A percentile compares a stretch with the other conserved stretches of the same genome.
Evolutionary conservation across 1,140 invertebrate species (phyloP).

Genomic region (Sycobia sp.): DNA sequence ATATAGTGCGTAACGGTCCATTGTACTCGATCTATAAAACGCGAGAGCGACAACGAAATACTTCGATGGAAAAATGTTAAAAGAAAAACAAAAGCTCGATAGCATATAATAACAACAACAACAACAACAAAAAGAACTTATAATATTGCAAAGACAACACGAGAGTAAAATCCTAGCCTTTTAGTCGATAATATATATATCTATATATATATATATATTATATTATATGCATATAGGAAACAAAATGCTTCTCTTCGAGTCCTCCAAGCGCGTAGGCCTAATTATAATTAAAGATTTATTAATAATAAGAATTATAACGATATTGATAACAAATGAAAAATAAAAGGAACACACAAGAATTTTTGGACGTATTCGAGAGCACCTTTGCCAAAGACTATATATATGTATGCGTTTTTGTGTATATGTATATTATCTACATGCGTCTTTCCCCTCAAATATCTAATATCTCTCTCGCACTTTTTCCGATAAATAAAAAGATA

Average conservation of each 20-base stretch:
- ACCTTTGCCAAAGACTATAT: constrained; percentile 26
- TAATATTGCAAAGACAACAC: no score
- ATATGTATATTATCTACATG: constrained; percentile 19
- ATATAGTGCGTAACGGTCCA: no score
- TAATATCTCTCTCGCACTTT: constrained; percentile 26
- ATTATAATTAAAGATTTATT: no score
- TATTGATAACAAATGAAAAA: no score
- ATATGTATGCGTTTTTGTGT: constrained; percentile 6
- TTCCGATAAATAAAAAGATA: constrained; percentile 16
- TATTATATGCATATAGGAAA: not conserved
- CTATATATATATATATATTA: no score
- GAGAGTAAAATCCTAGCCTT: constrained; percentile 28
- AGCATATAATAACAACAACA: no score
- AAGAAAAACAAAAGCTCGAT: constrained; percentile 27
- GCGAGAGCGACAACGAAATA: constrained; percentile 37
- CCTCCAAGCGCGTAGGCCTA: constrained; percentile 19
- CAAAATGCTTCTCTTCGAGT: constrained; percentile 11
- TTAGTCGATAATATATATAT: constrained; percentile 19
- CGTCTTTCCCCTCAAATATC: constrained; percentile 24
- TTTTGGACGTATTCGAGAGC: constrained; percentile 18
- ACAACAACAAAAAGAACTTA: no score
- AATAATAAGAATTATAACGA: no score
- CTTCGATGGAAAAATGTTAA: no score
- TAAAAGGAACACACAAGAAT: no score
- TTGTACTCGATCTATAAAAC: no score